Evolutionary conservation across 2,113 vertebrate genomes (phyloP).

Genomic region (Thalassarche chlororhynchos): DNA sequence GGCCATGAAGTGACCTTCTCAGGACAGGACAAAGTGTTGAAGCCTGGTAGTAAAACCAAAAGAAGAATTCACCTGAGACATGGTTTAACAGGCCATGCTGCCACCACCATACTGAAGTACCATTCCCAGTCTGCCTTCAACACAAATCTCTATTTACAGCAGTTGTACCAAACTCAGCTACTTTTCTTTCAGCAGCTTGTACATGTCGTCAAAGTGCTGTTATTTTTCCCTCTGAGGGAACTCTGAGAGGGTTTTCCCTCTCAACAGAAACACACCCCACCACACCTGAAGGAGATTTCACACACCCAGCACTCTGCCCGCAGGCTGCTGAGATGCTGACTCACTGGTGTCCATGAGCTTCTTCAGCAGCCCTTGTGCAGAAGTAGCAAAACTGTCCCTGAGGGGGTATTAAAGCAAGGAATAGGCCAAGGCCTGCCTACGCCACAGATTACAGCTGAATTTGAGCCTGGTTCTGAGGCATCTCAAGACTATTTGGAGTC

Average conservation of each 20-base stretch:
- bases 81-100: not conserved
- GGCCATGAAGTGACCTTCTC: not conserved
- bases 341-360: not conserved
- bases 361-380: not conserved
- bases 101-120: rapidly evolving
- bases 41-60: not conserved
- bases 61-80: not conserved
- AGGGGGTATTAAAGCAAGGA: not conserved
- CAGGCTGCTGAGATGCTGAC: not conserved
- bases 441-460: not conserved
- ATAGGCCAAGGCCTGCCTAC: not conserved
- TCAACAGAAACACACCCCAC: not conserved
- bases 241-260: not conserved
- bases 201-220: not conserved
- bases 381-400: not conserved
- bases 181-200: not conserved
- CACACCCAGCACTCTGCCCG: not conserved
- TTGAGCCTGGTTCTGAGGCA: not conserved
- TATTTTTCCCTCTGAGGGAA: not conserved
- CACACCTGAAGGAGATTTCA: not conserved
- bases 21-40: not conserved
- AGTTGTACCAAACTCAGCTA: not conserved
- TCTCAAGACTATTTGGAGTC: not conserved
- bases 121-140: not conserved
- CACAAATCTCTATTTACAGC: not conserved